phyloP scores from a whole-genome alignment of 2,797 vertebrate genomes.

The Sebastes matsubarae region DNA sequence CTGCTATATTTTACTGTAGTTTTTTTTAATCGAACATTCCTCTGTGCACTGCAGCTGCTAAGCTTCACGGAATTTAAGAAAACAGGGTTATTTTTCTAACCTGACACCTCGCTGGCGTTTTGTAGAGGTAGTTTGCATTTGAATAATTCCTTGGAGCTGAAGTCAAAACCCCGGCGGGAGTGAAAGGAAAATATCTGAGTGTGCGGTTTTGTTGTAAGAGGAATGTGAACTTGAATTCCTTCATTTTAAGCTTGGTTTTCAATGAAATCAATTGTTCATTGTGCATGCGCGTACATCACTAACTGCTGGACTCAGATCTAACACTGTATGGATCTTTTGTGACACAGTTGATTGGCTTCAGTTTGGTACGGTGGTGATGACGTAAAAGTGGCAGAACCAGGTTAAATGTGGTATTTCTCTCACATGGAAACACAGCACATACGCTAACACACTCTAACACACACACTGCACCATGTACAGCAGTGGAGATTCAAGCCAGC shows the following conservation, averaged over 20 bases:
- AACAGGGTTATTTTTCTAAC: slow-evolving; percentile 44
- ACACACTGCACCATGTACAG: slow-evolving; percentile 15
- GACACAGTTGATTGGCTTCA: not conserved
- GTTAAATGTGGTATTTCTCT: slow-evolving; percentile 20
- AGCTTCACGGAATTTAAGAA: slow-evolving; percentile 41
- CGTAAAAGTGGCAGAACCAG: not conserved
- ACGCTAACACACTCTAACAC: not conserved
- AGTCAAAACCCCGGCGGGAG: not conserved
- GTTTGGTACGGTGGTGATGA: not conserved
- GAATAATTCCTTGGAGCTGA: slow-evolving; percentile 35
- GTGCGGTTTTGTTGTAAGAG: slow-evolving; percentile 27
- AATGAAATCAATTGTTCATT: not conserved
- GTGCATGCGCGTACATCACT: not conserved
- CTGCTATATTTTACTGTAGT: slow-evolving; percentile 14
- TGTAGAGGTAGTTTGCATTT: slow-evolving; percentile 44
- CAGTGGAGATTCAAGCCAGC: slow-evolving; percentile 41
- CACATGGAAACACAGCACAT: not conserved
- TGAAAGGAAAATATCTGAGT: slow-evolving; percentile 30
- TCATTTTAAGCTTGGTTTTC: not conserved
- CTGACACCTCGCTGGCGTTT: slow-evolving; percentile 61
- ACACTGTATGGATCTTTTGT: not conserved
- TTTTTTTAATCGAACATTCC: slow-evolving; percentile 49
- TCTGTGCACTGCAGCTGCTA: slow-evolving; percentile 47
- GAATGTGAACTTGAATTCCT: slow-evolving; percentile 29
- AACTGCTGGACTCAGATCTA: not conserved